Conservation (phyloP, 2,113 vertebrate genomes). For the Phylloscopus trochilus region DNA sequence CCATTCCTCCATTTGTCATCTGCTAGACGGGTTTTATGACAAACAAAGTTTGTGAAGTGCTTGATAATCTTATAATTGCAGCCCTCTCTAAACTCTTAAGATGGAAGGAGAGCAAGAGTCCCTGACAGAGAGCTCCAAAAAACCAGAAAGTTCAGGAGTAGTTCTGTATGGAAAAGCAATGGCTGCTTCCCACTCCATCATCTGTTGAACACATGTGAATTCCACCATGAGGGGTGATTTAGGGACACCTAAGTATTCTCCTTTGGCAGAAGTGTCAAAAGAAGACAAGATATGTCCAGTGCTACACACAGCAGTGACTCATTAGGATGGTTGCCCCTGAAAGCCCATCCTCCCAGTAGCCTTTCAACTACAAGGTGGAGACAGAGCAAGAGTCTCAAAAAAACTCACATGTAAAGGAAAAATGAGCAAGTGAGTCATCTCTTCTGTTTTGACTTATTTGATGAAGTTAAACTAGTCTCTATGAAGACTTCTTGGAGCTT, state of each 20-base stretch:
- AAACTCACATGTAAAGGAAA: neutral
- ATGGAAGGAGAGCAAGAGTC: neutral
- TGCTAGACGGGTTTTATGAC: neutral
- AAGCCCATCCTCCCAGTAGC: accelerated
- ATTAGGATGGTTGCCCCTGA: neutral
- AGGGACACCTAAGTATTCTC: neutral
- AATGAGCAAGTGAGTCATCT: neutral
- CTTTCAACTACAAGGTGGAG: neutral
- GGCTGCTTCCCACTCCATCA: neutral
- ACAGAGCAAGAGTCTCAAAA: neutral
- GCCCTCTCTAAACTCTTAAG: neutral
- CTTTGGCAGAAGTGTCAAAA: neutral
- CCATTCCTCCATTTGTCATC: neutral
- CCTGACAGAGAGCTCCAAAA: neutral
- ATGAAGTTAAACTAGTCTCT: neutral
- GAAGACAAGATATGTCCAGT: neutral
- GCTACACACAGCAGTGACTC: neutral
- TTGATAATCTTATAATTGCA: neutral
- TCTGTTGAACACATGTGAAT: neutral
- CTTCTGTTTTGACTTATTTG: neutral
- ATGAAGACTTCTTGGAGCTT: neutral
- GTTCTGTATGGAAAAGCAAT: neutral
- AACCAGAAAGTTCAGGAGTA: neutral
- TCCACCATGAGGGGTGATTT: neutral
- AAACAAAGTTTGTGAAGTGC: neutral